A percentile compares a stretch with the other conserved stretches of the same genome.
These are phyloP conservation scores for Paedocypris sp. DNA, from an alignment of 2,113 vertebrate genomes.

Conservation along the genomic window DNA sequence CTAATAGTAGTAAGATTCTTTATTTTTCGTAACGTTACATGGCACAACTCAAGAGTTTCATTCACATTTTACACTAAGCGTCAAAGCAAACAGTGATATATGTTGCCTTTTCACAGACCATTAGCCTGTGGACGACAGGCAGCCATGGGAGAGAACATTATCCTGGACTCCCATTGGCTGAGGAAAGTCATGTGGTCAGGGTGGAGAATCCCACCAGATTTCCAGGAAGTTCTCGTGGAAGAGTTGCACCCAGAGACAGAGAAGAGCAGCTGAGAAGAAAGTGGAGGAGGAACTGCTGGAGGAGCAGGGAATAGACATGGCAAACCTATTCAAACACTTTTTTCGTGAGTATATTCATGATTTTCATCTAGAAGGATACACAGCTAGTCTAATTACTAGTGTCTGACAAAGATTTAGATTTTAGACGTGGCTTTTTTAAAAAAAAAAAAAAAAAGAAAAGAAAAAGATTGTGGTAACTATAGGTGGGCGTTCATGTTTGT, in stretches of 20 bases:
- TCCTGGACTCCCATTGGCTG: conserved; percentile 16
- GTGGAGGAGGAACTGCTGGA: conserved; percentile 34
- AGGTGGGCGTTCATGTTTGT: too few species aligned
- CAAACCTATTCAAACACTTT: conserved; percentile 76
- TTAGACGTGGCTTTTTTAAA: too few species aligned
- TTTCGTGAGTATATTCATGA: conserved; percentile 66
- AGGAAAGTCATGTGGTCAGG: conserved; percentile 20
- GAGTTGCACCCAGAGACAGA: conserved; percentile 61
- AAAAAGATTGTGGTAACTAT: too few species aligned
- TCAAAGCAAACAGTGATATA: too few species aligned
- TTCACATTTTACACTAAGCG: too few species aligned
- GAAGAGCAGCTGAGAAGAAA: neutral
- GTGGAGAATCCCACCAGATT: conserved; percentile 30
- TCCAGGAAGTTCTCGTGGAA: conserved; percentile 58
- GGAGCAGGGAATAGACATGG: conserved; percentile 73
- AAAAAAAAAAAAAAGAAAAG: too few species aligned
- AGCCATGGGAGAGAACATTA: conserved; percentile 13
- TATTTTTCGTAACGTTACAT: too few species aligned
- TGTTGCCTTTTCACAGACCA: conserved; percentile 15
- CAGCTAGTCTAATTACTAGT: too few species aligned
- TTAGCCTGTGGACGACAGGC: neutral
- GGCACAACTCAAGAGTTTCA: too few species aligned
- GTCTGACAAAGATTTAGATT: too few species aligned
- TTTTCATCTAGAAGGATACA: neutral
- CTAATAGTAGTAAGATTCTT: too few species aligned